Conservation (phyloP, 2,113 vertebrate species). For the Synodontis membranacea region DNA sequence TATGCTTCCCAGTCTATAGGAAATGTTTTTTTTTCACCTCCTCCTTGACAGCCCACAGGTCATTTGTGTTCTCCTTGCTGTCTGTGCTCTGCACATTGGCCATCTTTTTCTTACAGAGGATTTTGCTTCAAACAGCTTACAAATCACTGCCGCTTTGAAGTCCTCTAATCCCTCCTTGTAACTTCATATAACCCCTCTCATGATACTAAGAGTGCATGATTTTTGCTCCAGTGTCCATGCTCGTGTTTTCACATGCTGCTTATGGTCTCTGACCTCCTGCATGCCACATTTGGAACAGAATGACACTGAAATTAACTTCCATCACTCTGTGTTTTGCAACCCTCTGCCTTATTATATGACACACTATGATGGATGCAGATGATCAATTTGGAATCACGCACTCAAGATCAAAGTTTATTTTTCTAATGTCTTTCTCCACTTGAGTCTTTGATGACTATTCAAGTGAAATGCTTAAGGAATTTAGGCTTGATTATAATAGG, state of each 20-base stretch:
- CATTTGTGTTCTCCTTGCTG: constrained; percentile 51
- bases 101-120: constrained; percentile 68
- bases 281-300: constrained; percentile 21
- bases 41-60: constrained; percentile 31
- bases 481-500: constrained; percentile 44
- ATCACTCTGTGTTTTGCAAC: constrained; percentile 3
- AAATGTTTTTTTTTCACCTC: constrained; percentile 33
- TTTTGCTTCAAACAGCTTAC: constrained; percentile 72
- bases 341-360: constrained; percentile 8
- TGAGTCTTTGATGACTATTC: constrained; percentile 42
- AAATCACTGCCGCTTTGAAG: constrained; percentile 72
- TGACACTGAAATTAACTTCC: constrained; percentile 18
- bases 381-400: constrained; percentile 24
- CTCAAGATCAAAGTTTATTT: constrained; percentile 42
- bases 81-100: constrained; percentile 51
- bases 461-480: constrained; percentile 42
- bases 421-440: constrained; percentile 23
- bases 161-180: constrained; percentile 70
- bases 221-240: constrained; percentile 17
- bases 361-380: constrained; percentile 30
- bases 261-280: not conserved
- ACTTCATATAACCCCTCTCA: constrained; percentile 71
- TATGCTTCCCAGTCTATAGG: not conserved
- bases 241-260: constrained; percentile 17
- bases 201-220: constrained; percentile 7